A percentile compares a stretch with the other conserved stretches of the same genome.
These are phyloP conservation scores for Homalodisca vitripennis DNA, from an alignment of 1,140 invertebrate species.

Conservation along the genomic window DNA sequence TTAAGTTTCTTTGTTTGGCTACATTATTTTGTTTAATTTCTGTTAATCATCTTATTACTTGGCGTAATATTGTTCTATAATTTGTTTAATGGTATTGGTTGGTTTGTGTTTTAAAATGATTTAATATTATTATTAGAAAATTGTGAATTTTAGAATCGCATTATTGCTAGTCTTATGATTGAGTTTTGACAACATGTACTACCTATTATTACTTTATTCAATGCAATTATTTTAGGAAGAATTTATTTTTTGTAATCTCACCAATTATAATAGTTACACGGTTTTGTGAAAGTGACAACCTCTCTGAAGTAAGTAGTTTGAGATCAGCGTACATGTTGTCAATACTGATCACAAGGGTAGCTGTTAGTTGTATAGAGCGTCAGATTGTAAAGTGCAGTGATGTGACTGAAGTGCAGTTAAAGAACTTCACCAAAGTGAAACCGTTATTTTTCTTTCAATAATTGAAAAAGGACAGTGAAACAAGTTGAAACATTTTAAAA, in stretches of 20 bases:
- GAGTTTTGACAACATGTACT: neutral
- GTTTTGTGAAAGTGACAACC: too few relatives aligned
- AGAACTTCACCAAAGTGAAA: slow-evolving; percentile 6
- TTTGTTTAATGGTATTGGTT: slow-evolving; percentile 8
- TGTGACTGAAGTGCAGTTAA: neutral
- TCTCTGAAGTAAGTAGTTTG: too few relatives aligned
- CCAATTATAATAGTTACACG: neutral
- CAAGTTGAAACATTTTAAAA: neutral
- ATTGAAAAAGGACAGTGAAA: slow-evolving; percentile 6
- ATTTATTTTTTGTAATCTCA: neutral
- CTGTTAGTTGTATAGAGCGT: neutral
- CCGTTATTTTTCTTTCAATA: neutral
- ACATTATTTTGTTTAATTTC: slow-evolving; percentile 5
- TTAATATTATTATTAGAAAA: neutral
- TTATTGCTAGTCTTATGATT: neutral
- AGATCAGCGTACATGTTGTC: neutral
- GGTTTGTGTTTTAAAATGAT: slow-evolving; percentile 12
- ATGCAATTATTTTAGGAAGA: neutral
- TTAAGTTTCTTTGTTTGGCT: slow-evolving; percentile 11
- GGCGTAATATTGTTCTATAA: slow-evolving; percentile 7
- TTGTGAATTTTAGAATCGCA: neutral
- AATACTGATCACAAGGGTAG: neutral
- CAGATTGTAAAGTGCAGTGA: neutral
- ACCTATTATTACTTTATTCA: neutral
- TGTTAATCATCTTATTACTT: slow-evolving; percentile 6